phyloP scores from a whole-genome alignment of 2,113 vertebrate species.

The Tylochromis polylepis region DNA sequence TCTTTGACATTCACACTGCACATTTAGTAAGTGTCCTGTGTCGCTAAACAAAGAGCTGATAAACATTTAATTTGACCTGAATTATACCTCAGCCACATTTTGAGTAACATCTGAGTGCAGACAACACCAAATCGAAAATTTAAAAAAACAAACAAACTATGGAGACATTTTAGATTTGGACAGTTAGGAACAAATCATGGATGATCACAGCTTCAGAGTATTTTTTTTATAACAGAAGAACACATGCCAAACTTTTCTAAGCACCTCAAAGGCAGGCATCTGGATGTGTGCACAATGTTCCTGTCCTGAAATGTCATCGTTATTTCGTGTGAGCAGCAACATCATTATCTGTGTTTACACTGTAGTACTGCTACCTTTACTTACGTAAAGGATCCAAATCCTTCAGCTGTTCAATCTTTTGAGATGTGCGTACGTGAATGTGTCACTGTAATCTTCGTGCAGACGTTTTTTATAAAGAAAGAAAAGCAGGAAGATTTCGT shows the following conservation, averaged over 20 bases:
- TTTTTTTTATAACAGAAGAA: not conserved
- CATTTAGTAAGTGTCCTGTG: not conserved
- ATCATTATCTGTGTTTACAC: not conserved
- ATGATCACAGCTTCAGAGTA: fast-evolving
- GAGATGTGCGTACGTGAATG: not conserved
- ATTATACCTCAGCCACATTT: not conserved
- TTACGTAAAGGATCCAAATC: not conserved
- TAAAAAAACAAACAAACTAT: not conserved
- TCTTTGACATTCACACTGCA: conserved; percentile 2
- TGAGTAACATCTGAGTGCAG: not conserved
- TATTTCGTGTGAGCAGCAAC: not conserved
- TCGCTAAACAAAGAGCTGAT: not conserved
- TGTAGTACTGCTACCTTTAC: not conserved
- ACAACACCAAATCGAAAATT: not conserved
- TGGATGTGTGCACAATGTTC: not conserved
- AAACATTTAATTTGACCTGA: not conserved
- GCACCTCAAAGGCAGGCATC: not conserved
- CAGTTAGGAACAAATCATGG: not conserved
- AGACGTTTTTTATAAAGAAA: fast-evolving
- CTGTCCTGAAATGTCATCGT: not conserved
- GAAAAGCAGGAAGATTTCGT: not conserved
- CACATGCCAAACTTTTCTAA: not conserved
- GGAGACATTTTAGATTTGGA: not conserved
- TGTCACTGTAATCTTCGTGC: not conserved
- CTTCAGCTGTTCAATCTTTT: not conserved